Evolutionary conservation across 2,113 vertebrate species (phyloP).

Genomic region (Heteronetta atricapilla): DNA sequence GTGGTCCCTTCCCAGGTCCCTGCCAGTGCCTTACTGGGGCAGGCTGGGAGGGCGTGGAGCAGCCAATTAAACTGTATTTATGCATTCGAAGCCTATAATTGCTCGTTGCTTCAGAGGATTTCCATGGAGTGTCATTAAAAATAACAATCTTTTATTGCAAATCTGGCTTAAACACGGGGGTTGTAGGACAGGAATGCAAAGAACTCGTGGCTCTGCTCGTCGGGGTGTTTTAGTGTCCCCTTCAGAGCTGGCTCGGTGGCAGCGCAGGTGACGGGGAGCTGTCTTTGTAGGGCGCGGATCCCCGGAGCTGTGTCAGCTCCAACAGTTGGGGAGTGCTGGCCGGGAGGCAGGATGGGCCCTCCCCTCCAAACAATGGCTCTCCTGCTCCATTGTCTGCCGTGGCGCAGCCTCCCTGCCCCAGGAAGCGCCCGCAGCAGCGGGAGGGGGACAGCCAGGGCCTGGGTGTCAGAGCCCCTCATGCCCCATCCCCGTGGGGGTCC

Average conservation of each 20-base stretch:
- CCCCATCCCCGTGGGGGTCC: background rate
- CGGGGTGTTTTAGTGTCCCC: background rate
- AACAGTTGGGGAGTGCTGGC: background rate
- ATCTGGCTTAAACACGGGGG: slow-evolving; percentile 38
- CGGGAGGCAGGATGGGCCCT: background rate
- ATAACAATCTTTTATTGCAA: slow-evolving; percentile 17
- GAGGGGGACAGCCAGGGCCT: background rate
- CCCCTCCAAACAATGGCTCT: slow-evolving; percentile 39
- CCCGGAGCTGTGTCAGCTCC: background rate
- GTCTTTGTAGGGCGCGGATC: background rate
- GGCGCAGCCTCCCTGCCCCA: slow-evolving; percentile 6
- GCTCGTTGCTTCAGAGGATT: background rate
- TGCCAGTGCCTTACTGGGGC: background rate
- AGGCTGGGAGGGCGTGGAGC: background rate
- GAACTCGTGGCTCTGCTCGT: background rate
- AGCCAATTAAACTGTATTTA: background rate
- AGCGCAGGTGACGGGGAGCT: too few relatives aligned
- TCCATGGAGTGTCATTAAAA: slow-evolving; percentile 38
- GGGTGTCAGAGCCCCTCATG: accelerated
- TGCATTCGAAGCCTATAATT: background rate
- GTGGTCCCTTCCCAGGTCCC: background rate
- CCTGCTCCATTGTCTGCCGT: slow-evolving; percentile 41
- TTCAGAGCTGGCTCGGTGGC: background rate
- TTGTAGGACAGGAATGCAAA: accelerated
- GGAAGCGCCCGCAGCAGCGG: background rate